These are phyloP conservation scores for Aphrophora alni DNA, from an alignment of 2,888 invertebrate genomes.

Conservation along the genomic window DNA sequence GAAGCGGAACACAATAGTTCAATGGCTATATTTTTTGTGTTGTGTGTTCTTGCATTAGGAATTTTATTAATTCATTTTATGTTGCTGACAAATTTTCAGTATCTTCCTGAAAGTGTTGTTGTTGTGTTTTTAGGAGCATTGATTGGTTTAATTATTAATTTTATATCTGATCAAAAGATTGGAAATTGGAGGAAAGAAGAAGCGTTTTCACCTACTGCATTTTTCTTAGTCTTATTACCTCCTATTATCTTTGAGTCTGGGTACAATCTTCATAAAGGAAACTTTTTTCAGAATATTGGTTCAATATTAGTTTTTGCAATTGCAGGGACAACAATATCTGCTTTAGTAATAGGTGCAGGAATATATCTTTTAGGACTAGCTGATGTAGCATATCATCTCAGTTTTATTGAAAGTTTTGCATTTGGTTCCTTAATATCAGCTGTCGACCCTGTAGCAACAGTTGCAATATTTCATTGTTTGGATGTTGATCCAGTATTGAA, in stretches of 20 bases:
- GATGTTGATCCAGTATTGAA: slow-evolving; percentile 97
- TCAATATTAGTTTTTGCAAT: slow-evolving; percentile 98
- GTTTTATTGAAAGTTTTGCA: slow-evolving; percentile 97
- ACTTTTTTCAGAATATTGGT: slow-evolving; percentile 95
- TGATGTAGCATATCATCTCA: slow-evolving; percentile 87
- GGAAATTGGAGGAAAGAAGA: slow-evolving; percentile 98
- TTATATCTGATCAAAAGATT: slow-evolving; percentile 86
- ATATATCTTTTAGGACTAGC: slow-evolving; percentile 93
- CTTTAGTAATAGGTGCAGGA: slow-evolving; percentile 95
- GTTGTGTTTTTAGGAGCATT: slow-evolving; percentile 94
- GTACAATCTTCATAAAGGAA: slow-evolving; percentile 97
- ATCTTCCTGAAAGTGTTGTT: slow-evolving; percentile 96
- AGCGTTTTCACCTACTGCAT: slow-evolving; percentile 97
- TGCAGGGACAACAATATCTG: slow-evolving; percentile 95
- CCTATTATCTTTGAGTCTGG: slow-evolving; percentile 99
- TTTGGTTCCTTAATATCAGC: slow-evolving; percentile 98
- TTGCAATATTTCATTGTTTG: slow-evolving; percentile 97
- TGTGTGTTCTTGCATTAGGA: slow-evolving; percentile 92
- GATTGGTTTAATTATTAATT: slow-evolving; percentile 88
- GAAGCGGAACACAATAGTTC: slow-evolving; percentile 97
- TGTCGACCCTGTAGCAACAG: slow-evolving; percentile 98
- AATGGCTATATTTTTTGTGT: slow-evolving; percentile 96
- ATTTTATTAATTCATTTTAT: slow-evolving; percentile 94
- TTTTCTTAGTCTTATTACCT: slow-evolving; percentile 94
- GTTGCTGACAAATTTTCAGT: slow-evolving; percentile 94